Percentiles rank a stretch among this genome's conserved stretches.
phyloP scores from a whole-genome alignment of 2,888 invertebrate species.

The Meliscaeva auricollis region DNA sequence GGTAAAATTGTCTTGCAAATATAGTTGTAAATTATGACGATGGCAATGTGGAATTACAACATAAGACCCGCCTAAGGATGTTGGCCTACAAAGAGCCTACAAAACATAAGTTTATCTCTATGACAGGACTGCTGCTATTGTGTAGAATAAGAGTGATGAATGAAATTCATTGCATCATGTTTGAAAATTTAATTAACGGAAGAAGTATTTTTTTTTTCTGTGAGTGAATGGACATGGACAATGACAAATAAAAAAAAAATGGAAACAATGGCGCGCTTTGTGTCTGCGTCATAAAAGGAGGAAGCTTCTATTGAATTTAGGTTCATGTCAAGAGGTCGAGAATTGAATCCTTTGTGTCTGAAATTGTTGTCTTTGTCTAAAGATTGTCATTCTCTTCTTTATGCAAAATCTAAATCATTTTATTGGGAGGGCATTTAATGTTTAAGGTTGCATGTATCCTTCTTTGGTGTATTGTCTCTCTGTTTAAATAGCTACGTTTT shows the following conservation, averaged over 20 bases:
- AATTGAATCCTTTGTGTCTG: slow-evolving; percentile 56
- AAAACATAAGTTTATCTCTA: slow-evolving; percentile 16
- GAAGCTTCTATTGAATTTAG: slow-evolving; percentile 31
- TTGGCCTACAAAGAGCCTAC: slow-evolving; percentile 52
- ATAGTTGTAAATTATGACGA: slow-evolving; percentile 39
- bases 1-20: slow-evolving; percentile 27
- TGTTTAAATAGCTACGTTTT: slow-evolving; percentile 18
- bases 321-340: slow-evolving; percentile 53
- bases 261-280: slow-evolving; percentile 58
- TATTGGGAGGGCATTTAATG: slow-evolving; percentile 18
- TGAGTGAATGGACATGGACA: slow-evolving; percentile 9
- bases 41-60: slow-evolving; percentile 46
- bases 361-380: slow-evolving; percentile 43
- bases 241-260: not conserved
- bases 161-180: slow-evolving; percentile 40
- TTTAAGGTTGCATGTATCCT: slow-evolving; percentile 3
- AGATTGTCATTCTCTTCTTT: slow-evolving; percentile 11
- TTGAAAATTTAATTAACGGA: slow-evolving; percentile 32
- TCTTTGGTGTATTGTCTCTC: slow-evolving; percentile 12
- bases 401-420: slow-evolving; percentile 30
- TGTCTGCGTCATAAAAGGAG: slow-evolving; percentile 12
- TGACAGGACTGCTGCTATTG: not conserved
- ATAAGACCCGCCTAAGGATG: slow-evolving; percentile 28
- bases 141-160: slow-evolving; percentile 3
- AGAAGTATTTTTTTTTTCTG: slow-evolving; percentile 20